Evolutionary conservation across 2,113 vertebrate genomes (phyloP).

Genomic region (Thalassoma bifasciatum): DNA sequence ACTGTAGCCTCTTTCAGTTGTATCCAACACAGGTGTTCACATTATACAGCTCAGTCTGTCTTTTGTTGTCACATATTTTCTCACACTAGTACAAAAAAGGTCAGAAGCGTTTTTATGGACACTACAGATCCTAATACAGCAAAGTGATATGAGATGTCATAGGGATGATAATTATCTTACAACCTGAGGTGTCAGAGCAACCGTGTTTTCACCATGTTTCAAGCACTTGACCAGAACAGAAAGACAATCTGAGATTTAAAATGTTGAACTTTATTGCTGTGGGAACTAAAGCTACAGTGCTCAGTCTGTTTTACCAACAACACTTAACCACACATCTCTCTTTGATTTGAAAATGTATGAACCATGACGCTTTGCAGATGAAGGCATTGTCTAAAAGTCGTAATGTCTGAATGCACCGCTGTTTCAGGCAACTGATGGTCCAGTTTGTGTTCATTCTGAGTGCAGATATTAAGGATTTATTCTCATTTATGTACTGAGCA

Average conservation of each 20-base stretch:
- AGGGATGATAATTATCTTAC: too few relatives aligned
- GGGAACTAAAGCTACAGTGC: not conserved
- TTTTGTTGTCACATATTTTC: not conserved
- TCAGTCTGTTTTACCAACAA: not conserved
- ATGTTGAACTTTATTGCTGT: not conserved
- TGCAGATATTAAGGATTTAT: not conserved
- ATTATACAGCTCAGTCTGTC: constrained; percentile 14
- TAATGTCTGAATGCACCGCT: not conserved
- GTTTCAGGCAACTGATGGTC: not conserved
- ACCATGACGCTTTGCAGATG: not conserved
- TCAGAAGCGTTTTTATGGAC: not conserved
- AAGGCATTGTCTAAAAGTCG: not conserved
- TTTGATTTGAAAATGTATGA: constrained; percentile 9
- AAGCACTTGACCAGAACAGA: not conserved
- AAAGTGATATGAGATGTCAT: too few relatives aligned
- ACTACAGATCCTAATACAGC: not conserved
- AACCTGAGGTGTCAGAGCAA: not conserved
- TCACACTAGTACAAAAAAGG: not conserved
- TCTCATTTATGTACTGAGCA: not conserved
- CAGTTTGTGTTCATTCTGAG: not conserved
- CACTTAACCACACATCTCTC: not conserved
- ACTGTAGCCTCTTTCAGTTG: not conserved
- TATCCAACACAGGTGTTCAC: not conserved
- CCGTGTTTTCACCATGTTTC: not conserved
- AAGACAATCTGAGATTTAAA: constrained; percentile 16